Base-by-base conservation (phyloP, 2,797 vertebrate genomes). In the Pitangus sulphuratus region DNA sequence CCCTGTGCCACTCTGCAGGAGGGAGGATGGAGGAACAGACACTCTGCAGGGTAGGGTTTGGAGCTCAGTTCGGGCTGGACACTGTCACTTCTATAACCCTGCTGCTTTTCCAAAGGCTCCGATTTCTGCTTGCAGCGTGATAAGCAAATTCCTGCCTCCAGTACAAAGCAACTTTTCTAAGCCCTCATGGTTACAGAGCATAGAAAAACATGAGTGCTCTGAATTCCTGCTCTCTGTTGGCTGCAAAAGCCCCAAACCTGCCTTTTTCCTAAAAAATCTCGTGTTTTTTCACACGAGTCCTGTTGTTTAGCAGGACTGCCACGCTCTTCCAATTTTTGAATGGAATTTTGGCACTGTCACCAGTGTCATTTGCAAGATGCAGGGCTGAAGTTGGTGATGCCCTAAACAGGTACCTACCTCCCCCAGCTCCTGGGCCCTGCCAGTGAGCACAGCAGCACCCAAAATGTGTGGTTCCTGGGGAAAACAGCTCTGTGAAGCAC, bases 131-230 rank as follows among this genome's bases (percentile, higher is more conserved):
- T 3, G 0, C 42, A 8, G 58, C 37, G 31, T 51, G 77, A 93
- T 79, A 69, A 87, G 80, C 57, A 57, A 90, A 84, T 92, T 81
- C 86, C 90, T 89, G 47, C 77, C 82, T 80, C 45, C 74, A 48
- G 25, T 39, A 66, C 56, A 77, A 84, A 76, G 70, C 77, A 76
- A 75, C 11, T 62, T 91, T 86, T 79, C 76, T 11, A 83, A 93
- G 39, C 56, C 25, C 15, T 84, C 11, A 0, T 20, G 60, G 78
- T 83, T 87, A 77, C 35, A 65, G 92, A 90, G 60, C 48, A 2
- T 48, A 60, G 51, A 79, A 93, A 81, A 89, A 31, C 15, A 10
- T 1, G 21, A 83, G 30, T 14, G 24, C 44, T 85, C 40, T 1
- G 6, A 51, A n/a, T 91, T 90, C 87, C 50, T 82, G 71, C 51